Evolutionary conservation across 2,888 invertebrate species (phyloP), one percentile per base, ranked within the genome.

Genomic region (Euphydryas editha): DNA sequence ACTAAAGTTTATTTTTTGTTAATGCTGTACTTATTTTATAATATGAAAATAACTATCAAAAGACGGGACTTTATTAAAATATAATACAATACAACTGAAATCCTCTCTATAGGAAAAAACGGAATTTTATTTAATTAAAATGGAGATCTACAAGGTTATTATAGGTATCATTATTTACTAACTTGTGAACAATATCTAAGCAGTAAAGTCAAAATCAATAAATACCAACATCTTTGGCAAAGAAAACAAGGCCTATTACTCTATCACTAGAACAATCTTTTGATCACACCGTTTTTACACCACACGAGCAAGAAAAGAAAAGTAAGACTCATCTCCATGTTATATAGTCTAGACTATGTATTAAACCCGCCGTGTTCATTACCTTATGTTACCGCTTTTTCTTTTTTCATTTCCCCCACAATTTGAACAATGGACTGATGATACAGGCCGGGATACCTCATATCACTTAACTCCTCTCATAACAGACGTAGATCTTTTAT

Each of bases 401-500:
- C 49, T 66, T 66, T 66, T 66, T 64, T 51, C 49, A 51, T 61
- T 58, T 62, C 46, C 58, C 58, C 62, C 30, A 61, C 56, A 61
- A 66, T 66, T 66, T 54, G 58, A 67, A 67, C 66, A 67, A 67
- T 67, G 58, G 62, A 46, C 58, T 62, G 63, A 62, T 62, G 63
- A 62, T 65, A 65, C 62, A 62, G 66, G 63, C 63, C 63, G 63
- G 57, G 66, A 61, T 65, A 65, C 58, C 68, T 64, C 63, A 63
- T 71, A 68, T 71, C 70, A 68, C 68, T 68, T 66, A 63, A 20
- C 65, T 55, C 54, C 47, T 68, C 59, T 36, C 30, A 62, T 54
- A 54, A 65, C 72, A 71, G 68, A 61, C 67, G 64, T 57, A 65
- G 57, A 54, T 63, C 59, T 69, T 55, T 67, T 67, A 70, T 62